Evolutionary conservation across 2,113 vertebrate species (phyloP).

Genomic region (Macquaria ambigua): DNA sequence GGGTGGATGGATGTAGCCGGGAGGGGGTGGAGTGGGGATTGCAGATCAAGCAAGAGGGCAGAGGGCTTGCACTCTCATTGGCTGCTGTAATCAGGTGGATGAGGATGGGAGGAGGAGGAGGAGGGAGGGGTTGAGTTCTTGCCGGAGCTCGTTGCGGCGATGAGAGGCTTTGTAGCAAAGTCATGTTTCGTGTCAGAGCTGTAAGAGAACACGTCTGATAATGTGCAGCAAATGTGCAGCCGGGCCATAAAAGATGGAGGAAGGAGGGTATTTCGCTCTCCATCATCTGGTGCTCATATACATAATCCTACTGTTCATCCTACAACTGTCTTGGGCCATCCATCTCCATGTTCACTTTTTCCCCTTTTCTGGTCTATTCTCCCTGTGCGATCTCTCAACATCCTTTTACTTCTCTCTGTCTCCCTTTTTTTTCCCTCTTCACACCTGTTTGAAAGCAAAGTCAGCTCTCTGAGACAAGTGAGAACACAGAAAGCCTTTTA

Average conservation of each 20-base stretch:
- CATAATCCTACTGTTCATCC: constrained; percentile 53
- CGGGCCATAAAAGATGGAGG: constrained; percentile 78
- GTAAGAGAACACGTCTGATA: constrained; percentile 76
- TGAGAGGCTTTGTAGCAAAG: constrained; percentile 68
- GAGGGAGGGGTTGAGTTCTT: constrained; percentile 11
- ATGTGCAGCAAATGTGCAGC: constrained; percentile 81
- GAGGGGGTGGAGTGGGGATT: constrained; percentile 13
- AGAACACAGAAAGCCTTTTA: constrained; percentile 87
- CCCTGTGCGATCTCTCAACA: constrained; percentile 18
- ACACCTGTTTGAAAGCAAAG: constrained; percentile 73
- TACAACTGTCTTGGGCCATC: constrained; percentile 29
- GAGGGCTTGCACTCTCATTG: constrained; percentile 62
- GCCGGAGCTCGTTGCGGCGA: constrained; percentile 37
- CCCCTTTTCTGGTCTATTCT: constrained; percentile 4
- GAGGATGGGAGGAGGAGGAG: constrained; percentile 15
- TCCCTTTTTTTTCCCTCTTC: constrained; percentile 49
- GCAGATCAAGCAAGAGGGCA: constrained; percentile 56
- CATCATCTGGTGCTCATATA: constrained; percentile 46
- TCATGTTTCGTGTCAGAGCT: constrained; percentile 76
- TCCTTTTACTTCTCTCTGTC: constrained; percentile 14
- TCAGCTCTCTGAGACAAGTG: constrained; percentile 70
- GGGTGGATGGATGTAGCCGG: constrained; percentile 18
- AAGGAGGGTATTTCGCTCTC: constrained; percentile 34
- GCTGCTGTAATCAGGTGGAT: constrained; percentile 51
- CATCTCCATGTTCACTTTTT: constrained; percentile 22